Percentiles rank a stretch among this genome's conserved stretches.
These are phyloP conservation scores for Gobio gobio DNA, from an alignment of 2,113 vertebrate genomes.

Conservation along the genomic window DNA sequence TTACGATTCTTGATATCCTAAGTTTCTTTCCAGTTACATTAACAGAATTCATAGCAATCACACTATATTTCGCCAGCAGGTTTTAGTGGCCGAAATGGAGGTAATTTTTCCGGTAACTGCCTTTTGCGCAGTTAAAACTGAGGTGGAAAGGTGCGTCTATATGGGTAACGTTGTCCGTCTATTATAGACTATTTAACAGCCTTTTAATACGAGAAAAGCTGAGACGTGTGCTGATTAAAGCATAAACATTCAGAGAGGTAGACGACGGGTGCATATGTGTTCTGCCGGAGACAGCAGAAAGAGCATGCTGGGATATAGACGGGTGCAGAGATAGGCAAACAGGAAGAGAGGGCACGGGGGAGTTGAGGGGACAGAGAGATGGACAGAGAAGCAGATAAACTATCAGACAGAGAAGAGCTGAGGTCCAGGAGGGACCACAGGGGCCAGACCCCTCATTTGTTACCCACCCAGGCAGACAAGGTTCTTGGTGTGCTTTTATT, in stretches of 20 bases:
- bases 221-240: background rate
- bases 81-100: background rate
- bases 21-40: background rate
- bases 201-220: too few relatives aligned
- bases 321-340: constrained; percentile 16
- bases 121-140: background rate
- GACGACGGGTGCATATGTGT: too few relatives aligned
- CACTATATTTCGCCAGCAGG: background rate
- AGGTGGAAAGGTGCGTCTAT: background rate
- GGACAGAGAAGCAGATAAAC: constrained; percentile 14
- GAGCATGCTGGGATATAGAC: constrained; percentile 31
- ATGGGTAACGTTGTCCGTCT: background rate
- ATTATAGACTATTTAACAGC: background rate
- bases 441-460: constrained; percentile 33
- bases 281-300: background rate
- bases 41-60: background rate
- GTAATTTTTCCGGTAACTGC: background rate
- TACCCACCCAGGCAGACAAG: constrained; percentile 25
- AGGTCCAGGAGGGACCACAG: constrained; percentile 21
- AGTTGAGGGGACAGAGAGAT: constrained; percentile 24
- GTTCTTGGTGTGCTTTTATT: constrained; percentile 21
- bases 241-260: constrained; percentile 1
- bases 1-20: background rate
- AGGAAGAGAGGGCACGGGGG: constrained; percentile 15
- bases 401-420: constrained; percentile 23